Conservation (phyloP, 1,140 invertebrate species). For the Drosophila rufa region DNA sequence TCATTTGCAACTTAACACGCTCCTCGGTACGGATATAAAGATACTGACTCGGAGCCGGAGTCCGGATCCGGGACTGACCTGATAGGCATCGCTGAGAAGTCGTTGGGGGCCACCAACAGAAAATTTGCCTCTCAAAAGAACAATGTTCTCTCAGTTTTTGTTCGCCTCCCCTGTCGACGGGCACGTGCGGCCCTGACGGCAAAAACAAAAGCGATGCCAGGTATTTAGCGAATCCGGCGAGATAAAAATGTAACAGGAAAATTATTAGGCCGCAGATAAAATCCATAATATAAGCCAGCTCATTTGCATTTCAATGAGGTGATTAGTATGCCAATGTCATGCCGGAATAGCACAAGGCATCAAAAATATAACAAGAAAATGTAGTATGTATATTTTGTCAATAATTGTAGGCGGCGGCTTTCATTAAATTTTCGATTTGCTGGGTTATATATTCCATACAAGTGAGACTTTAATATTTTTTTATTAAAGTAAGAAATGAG, state of each 20-base stretch:
- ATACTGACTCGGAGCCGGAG: slow-evolving; percentile 5
- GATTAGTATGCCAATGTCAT: slow-evolving; percentile 69
- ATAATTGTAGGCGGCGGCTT: slow-evolving; percentile 22
- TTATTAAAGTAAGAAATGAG: background rate
- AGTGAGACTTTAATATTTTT: background rate
- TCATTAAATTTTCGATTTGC: slow-evolving; percentile 2
- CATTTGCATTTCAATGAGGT: slow-evolving; percentile 82
- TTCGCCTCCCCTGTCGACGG: slow-evolving; percentile 12
- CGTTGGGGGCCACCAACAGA: slow-evolving; percentile 2
- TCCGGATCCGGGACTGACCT: slow-evolving; percentile 24
- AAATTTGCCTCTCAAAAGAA: slow-evolving; percentile 31
- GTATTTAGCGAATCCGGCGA: slow-evolving; percentile 56
- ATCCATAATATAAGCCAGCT: slow-evolving; percentile 63
- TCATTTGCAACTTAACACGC: slow-evolving; percentile 69
- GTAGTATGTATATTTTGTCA: slow-evolving; percentile 16
- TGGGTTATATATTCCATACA: background rate
- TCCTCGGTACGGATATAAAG: background rate
- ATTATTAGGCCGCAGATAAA: slow-evolving; percentile 73
- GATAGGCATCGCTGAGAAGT: slow-evolving; percentile 35
- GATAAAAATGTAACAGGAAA: slow-evolving; percentile 63
- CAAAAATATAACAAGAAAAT: slow-evolving; percentile 16
- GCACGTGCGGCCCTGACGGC: slow-evolving; percentile 35
- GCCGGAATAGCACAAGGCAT: slow-evolving; percentile 19
- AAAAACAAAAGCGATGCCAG: slow-evolving; percentile 41
- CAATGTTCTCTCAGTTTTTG: slow-evolving; percentile 5